Base-by-base conservation (phyloP, 2,888 invertebrate genomes). In the Dorcus hopei region DNA sequence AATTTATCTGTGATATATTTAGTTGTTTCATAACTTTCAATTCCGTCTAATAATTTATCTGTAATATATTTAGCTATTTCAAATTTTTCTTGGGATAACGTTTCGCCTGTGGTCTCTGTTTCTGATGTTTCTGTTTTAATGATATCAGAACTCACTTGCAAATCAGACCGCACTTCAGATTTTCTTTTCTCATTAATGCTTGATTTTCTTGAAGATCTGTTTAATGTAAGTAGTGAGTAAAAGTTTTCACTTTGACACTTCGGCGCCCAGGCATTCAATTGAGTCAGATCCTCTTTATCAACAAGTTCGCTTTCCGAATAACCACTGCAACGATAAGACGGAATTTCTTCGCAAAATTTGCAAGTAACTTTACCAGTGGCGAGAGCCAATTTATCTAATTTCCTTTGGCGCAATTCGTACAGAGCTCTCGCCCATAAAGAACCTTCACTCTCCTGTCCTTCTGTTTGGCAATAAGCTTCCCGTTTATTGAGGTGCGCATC, bases 331-430 rank as follows among this genome's bases (percentile, higher is more conserved):
- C 41, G 43, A 48, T 53, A 43, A 5, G 52, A 47, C 9, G 54
- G 49, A 9, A 56, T 43, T 14, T 39, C 33, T 19, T 48, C 48
- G 42, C 63, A 63, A 9, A 61, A 59, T 39, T 42, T 54, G 42
- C 63, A 63, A 6, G 14, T 39, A 3, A 38, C 9, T 3, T n/a
- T 19, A 2, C 51, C 11, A 41, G 54, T 42, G 41, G 55, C 53
- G n/a, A 63, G 61, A 2, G 63, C 63, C 6, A 54, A 51, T 61
- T 59, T 49, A 45, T 63, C 58, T n/a, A 63, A 43, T 49, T 61
- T 61, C 48, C 53, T 23, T 45, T 52, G 56, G 7, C 54, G 56
- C 14, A 63, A 39, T 23, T 59, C 57, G n/a, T 49, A 33, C 14
- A 63, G 57, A 42, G 59, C 59, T 49, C 59, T 55, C 23, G 55